Conservation (phyloP, 2,888 invertebrate genomes). For the Drosophila niveifrons region DNA sequence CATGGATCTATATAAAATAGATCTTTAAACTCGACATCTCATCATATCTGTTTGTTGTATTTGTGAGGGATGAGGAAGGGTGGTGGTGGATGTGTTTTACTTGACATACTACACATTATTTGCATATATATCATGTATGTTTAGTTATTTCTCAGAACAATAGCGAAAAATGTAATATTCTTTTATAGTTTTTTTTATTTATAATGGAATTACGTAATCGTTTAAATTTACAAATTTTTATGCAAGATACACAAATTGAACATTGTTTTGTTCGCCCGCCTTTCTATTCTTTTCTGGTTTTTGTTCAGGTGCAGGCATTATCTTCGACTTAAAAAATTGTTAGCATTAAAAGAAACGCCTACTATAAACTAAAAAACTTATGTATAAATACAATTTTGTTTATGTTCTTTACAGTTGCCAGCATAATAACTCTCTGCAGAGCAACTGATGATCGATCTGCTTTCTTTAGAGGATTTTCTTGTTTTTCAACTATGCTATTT, state of each 20-base stretch:
- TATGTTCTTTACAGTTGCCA: constrained; percentile 17
- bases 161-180: constrained; percentile 30
- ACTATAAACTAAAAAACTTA: constrained; percentile 78
- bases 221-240: constrained; percentile 71
- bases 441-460: constrained; percentile 22
- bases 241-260: constrained; percentile 55
- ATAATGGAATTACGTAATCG: constrained; percentile 77
- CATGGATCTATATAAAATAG: constrained; percentile 40
- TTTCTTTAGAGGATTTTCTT: constrained; percentile 14
- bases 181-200: constrained; percentile 62
- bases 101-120: constrained; percentile 2
- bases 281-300: constrained; percentile 14
- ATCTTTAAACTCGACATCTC: constrained; percentile 14
- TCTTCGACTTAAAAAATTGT: constrained; percentile 32
- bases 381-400: constrained; percentile 70
- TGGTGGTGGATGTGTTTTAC: not conserved
- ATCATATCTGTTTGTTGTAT: constrained; percentile 18
- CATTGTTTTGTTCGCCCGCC: constrained; percentile 17
- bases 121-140: constrained; percentile 1
- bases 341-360: constrained; percentile 68
- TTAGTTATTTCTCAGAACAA: constrained; percentile 32
- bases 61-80: not conserved
- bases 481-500: constrained; percentile 24
- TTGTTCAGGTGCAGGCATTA: constrained; percentile 7
- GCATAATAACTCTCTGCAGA: constrained; percentile 3